phyloP scores from a whole-genome alignment of 2,113 vertebrate genomes.

The Lonchura striata region DNA sequence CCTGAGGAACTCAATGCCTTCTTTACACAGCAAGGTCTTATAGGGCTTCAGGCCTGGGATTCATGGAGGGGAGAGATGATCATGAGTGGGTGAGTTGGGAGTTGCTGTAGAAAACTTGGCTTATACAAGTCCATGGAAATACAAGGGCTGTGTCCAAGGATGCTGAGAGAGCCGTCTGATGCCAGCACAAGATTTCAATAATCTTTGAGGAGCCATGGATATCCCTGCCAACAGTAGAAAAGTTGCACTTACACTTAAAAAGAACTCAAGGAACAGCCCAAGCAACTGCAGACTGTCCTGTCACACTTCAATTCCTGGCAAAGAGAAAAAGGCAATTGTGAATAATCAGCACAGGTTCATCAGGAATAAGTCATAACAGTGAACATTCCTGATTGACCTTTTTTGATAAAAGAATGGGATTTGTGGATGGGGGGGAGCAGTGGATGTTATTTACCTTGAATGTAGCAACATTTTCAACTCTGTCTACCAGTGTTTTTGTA shows the following conservation, averaged over 20 bases:
- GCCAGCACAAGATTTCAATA: not conserved
- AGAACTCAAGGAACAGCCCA: not conserved
- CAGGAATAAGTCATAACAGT: not conserved
- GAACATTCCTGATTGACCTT: not conserved
- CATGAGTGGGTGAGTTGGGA: not conserved
- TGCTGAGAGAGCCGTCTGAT: not conserved
- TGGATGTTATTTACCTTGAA: not conserved
- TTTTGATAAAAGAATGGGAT: not conserved
- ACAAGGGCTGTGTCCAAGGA: not conserved
- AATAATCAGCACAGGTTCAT: not conserved
- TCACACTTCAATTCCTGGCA: not conserved
- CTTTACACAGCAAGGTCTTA: not conserved
- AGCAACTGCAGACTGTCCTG: not conserved
- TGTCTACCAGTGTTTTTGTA: not conserved
- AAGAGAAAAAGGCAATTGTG: not conserved
- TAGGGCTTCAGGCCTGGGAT: not conserved
- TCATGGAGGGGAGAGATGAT: not conserved
- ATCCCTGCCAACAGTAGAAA: not conserved
- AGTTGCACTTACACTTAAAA: not conserved
- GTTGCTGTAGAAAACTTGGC: not conserved
- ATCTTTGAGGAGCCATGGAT: not conserved
- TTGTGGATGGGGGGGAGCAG: not conserved
- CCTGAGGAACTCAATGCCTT: not conserved
- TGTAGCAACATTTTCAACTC: not conserved
- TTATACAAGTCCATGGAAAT: not conserved